Evolutionary conservation across 2,797 vertebrate species (phyloP).

Genomic region (Hyperoplus lanceolatus): DNA sequence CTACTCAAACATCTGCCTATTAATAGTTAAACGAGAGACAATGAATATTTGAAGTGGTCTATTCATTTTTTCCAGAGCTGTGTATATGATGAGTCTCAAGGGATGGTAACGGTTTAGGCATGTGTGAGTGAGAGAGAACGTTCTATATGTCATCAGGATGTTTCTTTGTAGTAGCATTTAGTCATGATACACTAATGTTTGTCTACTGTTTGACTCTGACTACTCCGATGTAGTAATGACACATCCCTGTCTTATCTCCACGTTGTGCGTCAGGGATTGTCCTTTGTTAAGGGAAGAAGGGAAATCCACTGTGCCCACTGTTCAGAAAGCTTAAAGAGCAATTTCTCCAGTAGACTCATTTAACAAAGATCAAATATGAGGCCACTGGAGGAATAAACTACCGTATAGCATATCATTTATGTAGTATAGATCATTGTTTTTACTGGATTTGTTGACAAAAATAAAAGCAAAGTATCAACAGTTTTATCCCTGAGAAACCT

Average conservation of each 20-base stretch:
- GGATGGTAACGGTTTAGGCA: background rate
- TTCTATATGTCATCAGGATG: background rate
- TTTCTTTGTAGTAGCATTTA: background rate
- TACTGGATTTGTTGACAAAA: background rate
- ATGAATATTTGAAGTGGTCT: too few relatives aligned
- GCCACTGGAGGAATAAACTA: background rate
- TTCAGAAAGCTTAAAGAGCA: conserved; percentile 12
- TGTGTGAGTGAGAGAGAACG: background rate
- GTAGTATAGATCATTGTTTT: background rate
- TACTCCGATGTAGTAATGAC: background rate
- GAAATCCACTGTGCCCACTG: background rate
- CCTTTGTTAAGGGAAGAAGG: conserved; percentile 11
- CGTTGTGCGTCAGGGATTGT: conserved; percentile 8
- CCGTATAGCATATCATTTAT: background rate
- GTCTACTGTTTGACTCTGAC: background rate
- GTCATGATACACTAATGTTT: too few relatives aligned
- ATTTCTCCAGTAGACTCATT: background rate
- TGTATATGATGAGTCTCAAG: background rate
- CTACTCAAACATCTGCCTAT: too few relatives aligned
- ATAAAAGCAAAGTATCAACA: background rate
- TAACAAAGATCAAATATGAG: background rate
- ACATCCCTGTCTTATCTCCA: background rate
- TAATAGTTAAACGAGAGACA: too few relatives aligned
- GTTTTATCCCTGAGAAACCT: background rate
- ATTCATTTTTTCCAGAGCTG: too few relatives aligned